These are phyloP conservation scores for Syrrhaptes paradoxus DNA, from an alignment of 2,113 vertebrate species.

Conservation along the genomic window DNA sequence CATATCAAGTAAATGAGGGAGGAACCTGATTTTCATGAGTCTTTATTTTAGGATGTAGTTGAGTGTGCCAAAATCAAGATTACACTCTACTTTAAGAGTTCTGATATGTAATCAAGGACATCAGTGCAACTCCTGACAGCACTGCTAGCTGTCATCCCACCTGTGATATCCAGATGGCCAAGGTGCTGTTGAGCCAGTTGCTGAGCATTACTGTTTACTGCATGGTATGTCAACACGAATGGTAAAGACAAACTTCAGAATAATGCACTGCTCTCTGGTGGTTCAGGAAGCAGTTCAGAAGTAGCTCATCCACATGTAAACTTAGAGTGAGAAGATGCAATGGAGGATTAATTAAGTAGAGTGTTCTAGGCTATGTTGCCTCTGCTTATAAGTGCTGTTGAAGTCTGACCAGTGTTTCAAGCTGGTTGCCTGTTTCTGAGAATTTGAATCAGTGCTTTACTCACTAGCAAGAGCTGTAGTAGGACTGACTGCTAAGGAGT, in stretches of 20 bases:
- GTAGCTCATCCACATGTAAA: not conserved
- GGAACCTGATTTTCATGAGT: not conserved
- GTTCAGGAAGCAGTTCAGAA: not conserved
- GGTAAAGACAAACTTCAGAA: not conserved
- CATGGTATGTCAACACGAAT: not conserved
- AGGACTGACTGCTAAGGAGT: not conserved
- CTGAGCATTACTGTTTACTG: not conserved
- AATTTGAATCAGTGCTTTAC: not conserved
- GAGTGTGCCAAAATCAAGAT: not conserved
- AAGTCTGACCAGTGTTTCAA: not conserved
- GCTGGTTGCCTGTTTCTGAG: not conserved
- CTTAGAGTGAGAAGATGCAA: not conserved
- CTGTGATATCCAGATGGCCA: not conserved
- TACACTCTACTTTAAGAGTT: not conserved
- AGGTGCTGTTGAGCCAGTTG: not conserved
- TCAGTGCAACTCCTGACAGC: not conserved
- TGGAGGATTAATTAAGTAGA: not conserved
- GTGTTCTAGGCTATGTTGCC: fast-evolving
- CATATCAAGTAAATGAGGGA: not conserved
- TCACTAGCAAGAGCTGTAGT: not conserved
- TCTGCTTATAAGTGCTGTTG: not conserved
- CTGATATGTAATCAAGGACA: not conserved
- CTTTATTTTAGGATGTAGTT: not conserved
- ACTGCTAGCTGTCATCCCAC: not conserved
- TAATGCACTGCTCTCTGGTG: not conserved